phyloP scores from a whole-genome alignment of 2,888 invertebrate genomes.

The Cosmopolites sordidus region DNA sequence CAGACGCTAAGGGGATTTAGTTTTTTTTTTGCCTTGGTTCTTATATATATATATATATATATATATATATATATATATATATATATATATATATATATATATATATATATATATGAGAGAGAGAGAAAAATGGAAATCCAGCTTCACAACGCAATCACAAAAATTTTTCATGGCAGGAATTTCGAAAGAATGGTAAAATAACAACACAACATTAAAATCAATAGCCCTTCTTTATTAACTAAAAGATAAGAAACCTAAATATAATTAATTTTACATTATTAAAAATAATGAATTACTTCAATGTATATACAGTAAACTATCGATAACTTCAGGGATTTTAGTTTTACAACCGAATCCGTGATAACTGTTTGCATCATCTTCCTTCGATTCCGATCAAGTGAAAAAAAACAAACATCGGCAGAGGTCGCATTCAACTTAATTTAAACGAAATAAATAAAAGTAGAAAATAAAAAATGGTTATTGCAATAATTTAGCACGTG shows the following conservation, averaged over 20 bases:
- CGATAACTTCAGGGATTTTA: neutral
- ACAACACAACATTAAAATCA: constrained; percentile 3
- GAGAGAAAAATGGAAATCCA: no score
- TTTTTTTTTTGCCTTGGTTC: no score
- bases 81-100: no score
- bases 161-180: no score
- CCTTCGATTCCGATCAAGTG: no score
- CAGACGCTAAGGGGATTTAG: no score
- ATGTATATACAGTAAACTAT: neutral
- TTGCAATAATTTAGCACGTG: neutral
- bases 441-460: neutral
- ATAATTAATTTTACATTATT: neutral
- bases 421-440: neutral
- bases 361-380: neutral
- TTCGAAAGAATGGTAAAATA: no score
- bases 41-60: no score
- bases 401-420: no score
- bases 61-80: no score
- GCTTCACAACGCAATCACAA: no score
- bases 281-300: neutral
- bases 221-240: constrained; percentile 14
- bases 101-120: no score
- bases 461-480: neutral
- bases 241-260: constrained; percentile 7
- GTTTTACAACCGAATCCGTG: neutral